Conservation (phyloP, 2,888 invertebrate species). For the Dichetophora obliterata region DNA sequence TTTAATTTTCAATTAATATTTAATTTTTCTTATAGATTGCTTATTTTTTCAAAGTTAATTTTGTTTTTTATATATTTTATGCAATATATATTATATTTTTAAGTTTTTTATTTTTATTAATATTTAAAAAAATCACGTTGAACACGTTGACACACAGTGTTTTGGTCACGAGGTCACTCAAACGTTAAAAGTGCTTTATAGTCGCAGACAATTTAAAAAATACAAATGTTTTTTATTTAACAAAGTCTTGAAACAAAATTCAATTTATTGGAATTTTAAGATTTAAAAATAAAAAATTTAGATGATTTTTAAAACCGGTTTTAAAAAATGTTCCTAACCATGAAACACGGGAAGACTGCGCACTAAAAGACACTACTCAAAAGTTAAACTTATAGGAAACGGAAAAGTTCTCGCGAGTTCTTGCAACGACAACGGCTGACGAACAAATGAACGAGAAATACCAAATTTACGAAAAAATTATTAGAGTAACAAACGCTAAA, state of each 20-base stretch:
- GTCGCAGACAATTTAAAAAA: constrained; percentile 16
- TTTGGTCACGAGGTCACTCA: constrained; percentile 34
- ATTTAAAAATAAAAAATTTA: neutral
- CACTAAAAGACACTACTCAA: constrained; percentile 27
- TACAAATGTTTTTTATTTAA: neutral
- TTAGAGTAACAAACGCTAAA: no score
- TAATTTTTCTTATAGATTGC: neutral
- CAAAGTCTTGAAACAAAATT: neutral
- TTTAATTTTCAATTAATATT: neutral
- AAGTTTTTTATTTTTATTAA: neutral
- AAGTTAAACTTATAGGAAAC: constrained; percentile 13
- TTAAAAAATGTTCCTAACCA: constrained; percentile 38
- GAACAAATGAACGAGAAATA: constrained; percentile 61
- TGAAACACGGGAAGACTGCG: constrained; percentile 35
- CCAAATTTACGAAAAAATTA: neutral
- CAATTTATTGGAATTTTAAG: neutral
- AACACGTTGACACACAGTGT: constrained; percentile 40
- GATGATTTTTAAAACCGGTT: constrained; percentile 39
- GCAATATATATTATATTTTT: neutral
- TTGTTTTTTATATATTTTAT: neutral
- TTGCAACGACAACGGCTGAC: constrained; percentile 59
- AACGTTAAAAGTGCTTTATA: constrained; percentile 19
- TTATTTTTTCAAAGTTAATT: neutral
- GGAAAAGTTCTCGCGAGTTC: constrained; percentile 51
- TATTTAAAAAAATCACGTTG: constrained; percentile 22